Base-by-base conservation (phyloP, 2,113 vertebrate genomes). In the Lasiurus borealis region DNA sequence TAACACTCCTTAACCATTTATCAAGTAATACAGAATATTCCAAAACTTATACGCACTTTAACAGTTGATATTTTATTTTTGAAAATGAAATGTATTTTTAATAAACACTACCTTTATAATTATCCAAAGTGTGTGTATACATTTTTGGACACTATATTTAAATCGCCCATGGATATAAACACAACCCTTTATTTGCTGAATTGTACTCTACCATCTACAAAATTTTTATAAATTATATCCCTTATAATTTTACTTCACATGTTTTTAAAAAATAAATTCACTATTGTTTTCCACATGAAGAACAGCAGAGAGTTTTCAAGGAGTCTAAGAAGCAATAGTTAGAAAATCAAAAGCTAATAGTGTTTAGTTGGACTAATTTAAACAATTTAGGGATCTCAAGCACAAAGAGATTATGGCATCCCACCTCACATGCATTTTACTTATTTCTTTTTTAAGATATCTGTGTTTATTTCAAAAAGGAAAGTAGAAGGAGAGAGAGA, bases 181-280 rank as follows among this genome's bases (percentile, higher is more conserved):
- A 50, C 19, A 21, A 18, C 68, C 16, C 31, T 48, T 64, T 68
- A 77, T 31, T 91, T 86, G 69, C 19, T 64, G 2, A 73, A 92
- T 9, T 87, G 66, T 76, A 77, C 25, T 76, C 16, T 57, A 80
- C 16, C n/a, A 80, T 6, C 40, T 91, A 84, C 11, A 14, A n/a
- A 36, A 54, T 77, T n/a, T 76, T 50, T 76, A 76, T 48, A 46
- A 76, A 76, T 50, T 50, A 16, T 48, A 76, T 50, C 73, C 3
- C 73, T 46, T 76, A 76, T 76, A 50, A 76, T 50, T 76, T 76
- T 91, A 91, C 25, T 85, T 90, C 92, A 72, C 9, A 73, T 72
- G 4, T 23, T 91, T 76, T 72, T 76, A n/a, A 4, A 59, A 94
- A 88, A 90, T 88, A 29, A 82, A 46, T 15, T 85, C 66, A 72